Evolutionary conservation across 2,888 invertebrate species (phyloP).

Genomic region (Dryobota labecula): DNA sequence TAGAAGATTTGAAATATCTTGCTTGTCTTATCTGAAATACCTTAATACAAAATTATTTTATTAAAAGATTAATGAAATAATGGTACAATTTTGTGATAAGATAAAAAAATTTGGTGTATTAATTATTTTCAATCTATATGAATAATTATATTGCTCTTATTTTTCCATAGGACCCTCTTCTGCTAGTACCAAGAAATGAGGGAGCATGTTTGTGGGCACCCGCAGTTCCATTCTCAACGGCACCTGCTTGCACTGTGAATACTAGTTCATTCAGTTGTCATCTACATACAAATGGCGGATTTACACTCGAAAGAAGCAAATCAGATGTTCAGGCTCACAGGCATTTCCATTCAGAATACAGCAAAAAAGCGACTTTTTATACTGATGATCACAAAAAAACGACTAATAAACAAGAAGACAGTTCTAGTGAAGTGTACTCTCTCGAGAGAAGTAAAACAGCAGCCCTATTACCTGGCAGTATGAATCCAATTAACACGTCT

Average conservation of each 20-base stretch:
- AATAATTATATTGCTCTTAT: background rate
- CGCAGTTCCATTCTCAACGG: conserved; percentile 84
- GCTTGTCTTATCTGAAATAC: conserved; percentile 15
- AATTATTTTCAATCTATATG: background rate
- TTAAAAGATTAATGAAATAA: conserved; percentile 1
- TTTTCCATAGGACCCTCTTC: conserved; percentile 87
- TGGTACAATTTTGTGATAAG: conserved; percentile 14
- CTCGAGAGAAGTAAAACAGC: conserved; percentile 87
- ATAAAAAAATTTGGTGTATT: too few relatives aligned
- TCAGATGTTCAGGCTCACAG: conserved; percentile 85
- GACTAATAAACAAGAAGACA: conserved; percentile 65
- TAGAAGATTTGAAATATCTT: conserved; percentile 16
- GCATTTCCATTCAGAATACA: conserved; percentile 75
- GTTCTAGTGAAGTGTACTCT: conserved; percentile 72
- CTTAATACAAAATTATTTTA: background rate
- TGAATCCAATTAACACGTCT: conserved; percentile 76
- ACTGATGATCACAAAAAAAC: conserved; percentile 72
- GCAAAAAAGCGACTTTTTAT: conserved; percentile 83
- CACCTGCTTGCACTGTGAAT: conserved; percentile 83
- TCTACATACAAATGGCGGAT: conserved; percentile 84
- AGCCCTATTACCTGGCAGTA: conserved; percentile 75
- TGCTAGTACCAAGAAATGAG: conserved; percentile 91
- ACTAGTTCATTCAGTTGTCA: conserved; percentile 87
- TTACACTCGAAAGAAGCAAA: conserved; percentile 86
- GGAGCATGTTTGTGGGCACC: conserved; percentile 90